Conservation (phyloP, 2,113 vertebrate genomes). For the Crotalus horridus region DNA sequence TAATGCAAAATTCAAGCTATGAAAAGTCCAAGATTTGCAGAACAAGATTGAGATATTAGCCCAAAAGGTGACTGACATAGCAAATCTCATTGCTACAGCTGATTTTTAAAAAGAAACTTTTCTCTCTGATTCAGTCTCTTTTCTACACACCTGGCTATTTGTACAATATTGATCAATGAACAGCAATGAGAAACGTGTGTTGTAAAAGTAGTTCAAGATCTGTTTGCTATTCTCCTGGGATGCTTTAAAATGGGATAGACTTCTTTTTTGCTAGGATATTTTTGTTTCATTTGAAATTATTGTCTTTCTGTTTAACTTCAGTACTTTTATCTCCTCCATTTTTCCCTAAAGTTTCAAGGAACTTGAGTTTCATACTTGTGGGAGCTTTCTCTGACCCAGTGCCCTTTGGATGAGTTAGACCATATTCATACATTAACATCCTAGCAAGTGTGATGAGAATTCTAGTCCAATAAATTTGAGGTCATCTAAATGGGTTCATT, state of each 20-base stretch:
- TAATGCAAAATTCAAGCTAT: background rate
- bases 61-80: constrained; percentile 36
- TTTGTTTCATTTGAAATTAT: constrained; percentile 48
- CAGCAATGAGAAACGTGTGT: constrained; percentile 74
- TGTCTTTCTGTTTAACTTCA: constrained; percentile 57
- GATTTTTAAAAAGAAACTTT: constrained; percentile 55
- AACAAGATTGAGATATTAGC: constrained; percentile 34
- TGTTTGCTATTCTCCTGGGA: constrained; percentile 61
- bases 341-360: constrained; percentile 30
- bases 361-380: constrained; percentile 45
- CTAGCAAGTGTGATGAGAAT: background rate
- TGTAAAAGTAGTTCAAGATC: constrained; percentile 65
- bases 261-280: constrained; percentile 60
- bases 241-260: constrained; percentile 55
- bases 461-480: background rate
- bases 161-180: constrained; percentile 68
- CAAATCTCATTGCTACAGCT: constrained; percentile 33
- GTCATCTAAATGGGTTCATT: constrained; percentile 15
- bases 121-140: constrained; percentile 38
- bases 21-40: constrained; percentile 1
- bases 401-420: background rate
- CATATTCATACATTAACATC: background rate
- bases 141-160: constrained; percentile 68
- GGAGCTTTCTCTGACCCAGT: background rate
- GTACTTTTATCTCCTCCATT: constrained; percentile 51